These are phyloP conservation scores for Rhynchonycteris naso DNA, from an alignment of 2,797 vertebrate species.

Conservation along the genomic window DNA sequence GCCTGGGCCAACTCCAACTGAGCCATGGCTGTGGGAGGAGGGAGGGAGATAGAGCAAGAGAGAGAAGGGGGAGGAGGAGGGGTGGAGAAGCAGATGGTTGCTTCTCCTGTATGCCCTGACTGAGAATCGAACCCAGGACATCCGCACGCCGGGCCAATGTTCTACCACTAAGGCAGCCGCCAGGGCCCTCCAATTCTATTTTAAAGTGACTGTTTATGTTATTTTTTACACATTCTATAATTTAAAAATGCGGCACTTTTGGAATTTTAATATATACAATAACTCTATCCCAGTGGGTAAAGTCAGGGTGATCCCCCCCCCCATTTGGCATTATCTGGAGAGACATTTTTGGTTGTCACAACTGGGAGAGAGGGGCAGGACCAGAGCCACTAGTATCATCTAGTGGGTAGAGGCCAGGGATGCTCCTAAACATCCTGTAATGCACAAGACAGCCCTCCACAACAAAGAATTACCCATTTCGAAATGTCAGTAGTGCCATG, in stretches of 20 bases:
- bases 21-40: too few species aligned
- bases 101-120: too few species aligned
- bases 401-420: not conserved
- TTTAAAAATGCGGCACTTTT: not conserved
- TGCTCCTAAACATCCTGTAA: not conserved
- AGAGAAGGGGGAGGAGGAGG: too few species aligned
- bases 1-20: too few species aligned
- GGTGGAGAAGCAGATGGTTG: too few species aligned
- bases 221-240: not conserved
- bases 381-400: not conserved
- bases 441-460: not conserved
- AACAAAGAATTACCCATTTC: not conserved
- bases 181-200: not conserved
- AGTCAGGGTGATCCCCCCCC: not conserved
- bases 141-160: too few species aligned
- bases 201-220: not conserved
- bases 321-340: not conserved
- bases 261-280: not conserved
- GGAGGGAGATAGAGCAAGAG: too few species aligned
- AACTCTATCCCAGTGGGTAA: not conserved
- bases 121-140: too few species aligned
- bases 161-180: too few species aligned
- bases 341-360: not conserved
- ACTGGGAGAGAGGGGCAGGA: not conserved
- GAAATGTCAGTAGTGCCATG: not conserved